A percentile compares a stretch with the other conserved stretches of the same genome.
These are phyloP conservation scores for Ophioninae sp. DNA, from an alignment of 2,888 invertebrate genomes.

Conservation along the genomic window DNA sequence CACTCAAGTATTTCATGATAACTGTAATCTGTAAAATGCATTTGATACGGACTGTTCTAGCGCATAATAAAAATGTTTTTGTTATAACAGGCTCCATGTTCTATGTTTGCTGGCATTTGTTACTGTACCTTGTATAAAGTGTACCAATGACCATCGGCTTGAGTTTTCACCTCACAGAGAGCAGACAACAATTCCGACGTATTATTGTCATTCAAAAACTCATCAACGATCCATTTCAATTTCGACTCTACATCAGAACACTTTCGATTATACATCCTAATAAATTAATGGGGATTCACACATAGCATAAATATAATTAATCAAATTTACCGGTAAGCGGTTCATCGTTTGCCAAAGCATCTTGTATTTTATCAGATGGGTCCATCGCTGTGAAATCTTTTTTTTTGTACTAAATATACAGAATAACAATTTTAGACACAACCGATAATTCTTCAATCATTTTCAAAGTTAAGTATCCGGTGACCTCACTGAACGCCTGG, in stretches of 20 bases:
- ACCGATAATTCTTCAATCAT: not conserved
- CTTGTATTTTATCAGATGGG: conserved; percentile 10
- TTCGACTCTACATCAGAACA: conserved; percentile 28
- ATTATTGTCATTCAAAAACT: conserved; percentile 30
- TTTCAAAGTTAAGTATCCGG: not conserved
- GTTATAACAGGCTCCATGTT: too few species aligned
- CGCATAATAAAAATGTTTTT: not conserved
- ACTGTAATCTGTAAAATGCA: conserved; percentile 45
- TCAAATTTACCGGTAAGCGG: conserved; percentile 42
- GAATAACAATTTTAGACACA: not conserved
- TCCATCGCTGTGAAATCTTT: conserved; percentile 26
- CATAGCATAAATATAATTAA: not conserved
- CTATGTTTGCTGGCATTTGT: not conserved
- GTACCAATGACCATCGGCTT: conserved; percentile 18
- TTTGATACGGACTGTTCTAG: not conserved
- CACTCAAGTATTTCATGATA: conserved; percentile 43
- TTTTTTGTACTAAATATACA: not conserved
- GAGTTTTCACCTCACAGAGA: conserved; percentile 16
- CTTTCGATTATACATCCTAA: not conserved
- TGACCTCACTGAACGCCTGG: too few species aligned
- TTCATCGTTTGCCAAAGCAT: conserved; percentile 10
- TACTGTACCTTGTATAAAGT: conserved; percentile 52
- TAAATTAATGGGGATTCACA: not conserved
- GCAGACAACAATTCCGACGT: conserved; percentile 17
- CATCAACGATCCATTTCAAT: conserved; percentile 16